Conservation (phyloP, 2,113 vertebrate species). For the Bos javanicus region DNA sequence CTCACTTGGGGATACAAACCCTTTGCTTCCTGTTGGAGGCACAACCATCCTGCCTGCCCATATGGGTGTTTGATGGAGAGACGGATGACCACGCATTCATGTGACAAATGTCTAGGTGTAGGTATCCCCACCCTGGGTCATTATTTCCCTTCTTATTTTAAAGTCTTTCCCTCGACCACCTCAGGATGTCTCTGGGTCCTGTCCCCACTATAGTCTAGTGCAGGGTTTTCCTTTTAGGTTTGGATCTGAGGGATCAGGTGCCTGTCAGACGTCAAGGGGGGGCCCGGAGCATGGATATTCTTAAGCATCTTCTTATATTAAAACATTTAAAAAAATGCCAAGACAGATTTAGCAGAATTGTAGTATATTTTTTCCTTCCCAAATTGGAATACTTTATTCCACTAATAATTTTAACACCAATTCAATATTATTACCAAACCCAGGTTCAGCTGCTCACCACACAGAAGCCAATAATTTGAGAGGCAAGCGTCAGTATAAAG, state of each 20-base stretch:
- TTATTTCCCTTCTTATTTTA: neutral
- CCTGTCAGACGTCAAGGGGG: neutral
- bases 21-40: neutral
- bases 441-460: neutral
- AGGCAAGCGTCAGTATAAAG: neutral
- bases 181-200: neutral
- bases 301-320: neutral
- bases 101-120: neutral
- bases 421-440: neutral
- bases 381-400: neutral
- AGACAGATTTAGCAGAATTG: neutral
- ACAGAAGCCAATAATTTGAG: neutral
- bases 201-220: neutral
- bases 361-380: neutral
- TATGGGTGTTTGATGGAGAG: neutral
- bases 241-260: neutral
- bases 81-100: accelerated
- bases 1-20: neutral
- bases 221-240: neutral
- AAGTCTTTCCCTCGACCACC: neutral
- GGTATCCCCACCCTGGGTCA: neutral
- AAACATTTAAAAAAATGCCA: neutral
- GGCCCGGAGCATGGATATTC: neutral
- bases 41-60: neutral
- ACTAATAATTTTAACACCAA: neutral